Percentiles rank a stretch among this genome's conserved stretches.
Evolutionary conservation across 2,888 invertebrate species (phyloP).

Genomic region (Tiliacea aurago): DNA sequence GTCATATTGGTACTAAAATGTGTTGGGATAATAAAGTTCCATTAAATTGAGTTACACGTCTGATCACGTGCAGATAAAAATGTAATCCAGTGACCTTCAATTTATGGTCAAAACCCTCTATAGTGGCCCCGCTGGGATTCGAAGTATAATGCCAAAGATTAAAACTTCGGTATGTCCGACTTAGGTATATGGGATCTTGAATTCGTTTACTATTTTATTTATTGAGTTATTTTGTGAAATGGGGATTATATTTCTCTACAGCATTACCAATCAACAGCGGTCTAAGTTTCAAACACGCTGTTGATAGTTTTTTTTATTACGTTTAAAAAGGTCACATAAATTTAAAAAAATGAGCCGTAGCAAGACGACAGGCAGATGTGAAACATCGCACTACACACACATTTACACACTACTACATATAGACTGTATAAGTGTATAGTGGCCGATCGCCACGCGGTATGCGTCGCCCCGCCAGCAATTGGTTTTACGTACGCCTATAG

Average conservation of each 20-base stretch:
- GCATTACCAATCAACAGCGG: background rate
- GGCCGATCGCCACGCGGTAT: too few relatives aligned
- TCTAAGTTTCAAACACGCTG: background rate
- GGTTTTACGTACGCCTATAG: too few relatives aligned
- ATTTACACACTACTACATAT: too few relatives aligned
- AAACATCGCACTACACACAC: too few relatives aligned
- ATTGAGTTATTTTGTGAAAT: background rate
- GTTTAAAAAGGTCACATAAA: background rate
- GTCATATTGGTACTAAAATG: constrained; percentile 46
- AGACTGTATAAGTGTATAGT: too few relatives aligned
- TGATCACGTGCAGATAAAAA: constrained; percentile 29
- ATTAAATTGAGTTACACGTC: constrained; percentile 39
- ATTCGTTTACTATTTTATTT: background rate
- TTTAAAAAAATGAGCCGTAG: too few relatives aligned
- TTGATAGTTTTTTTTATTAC: background rate
- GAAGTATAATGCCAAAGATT: constrained; percentile 14
- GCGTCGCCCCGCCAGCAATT: too few relatives aligned
- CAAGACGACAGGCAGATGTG: too few relatives aligned
- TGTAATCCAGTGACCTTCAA: constrained; percentile 19
- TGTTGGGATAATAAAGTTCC: constrained; percentile 28
- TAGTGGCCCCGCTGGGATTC: constrained; percentile 2
- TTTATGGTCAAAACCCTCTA: constrained; percentile 31
- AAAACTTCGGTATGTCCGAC: background rate
- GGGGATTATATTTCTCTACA: background rate
- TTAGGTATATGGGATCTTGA: background rate